phyloP scores from a whole-genome alignment of 2,888 invertebrate species.

The Chironomus tentans region DNA sequence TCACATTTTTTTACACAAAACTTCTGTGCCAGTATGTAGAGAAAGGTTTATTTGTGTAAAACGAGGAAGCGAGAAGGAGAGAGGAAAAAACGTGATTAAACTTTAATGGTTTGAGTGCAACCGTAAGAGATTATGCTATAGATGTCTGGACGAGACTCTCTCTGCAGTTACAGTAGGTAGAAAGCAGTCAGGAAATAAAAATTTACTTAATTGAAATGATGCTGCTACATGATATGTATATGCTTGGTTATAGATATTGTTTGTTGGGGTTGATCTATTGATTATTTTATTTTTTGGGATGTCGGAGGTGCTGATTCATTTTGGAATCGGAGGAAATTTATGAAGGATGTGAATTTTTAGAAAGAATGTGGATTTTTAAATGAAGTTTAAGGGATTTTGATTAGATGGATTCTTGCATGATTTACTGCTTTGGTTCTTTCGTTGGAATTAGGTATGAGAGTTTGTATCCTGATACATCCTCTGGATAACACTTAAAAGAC shows the following conservation, averaged over 20 bases:
- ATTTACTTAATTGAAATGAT: slow-evolving; percentile 24
- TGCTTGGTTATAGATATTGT: not conserved
- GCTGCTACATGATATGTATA: not conserved
- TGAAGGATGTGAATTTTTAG: no score
- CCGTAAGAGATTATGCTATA: slow-evolving; percentile 9
- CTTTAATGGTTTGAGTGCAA: slow-evolving; percentile 12
- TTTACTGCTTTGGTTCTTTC: no score
- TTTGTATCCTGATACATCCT: no score
- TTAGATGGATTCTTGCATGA: no score
- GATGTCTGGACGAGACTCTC: slow-evolving; percentile 16
- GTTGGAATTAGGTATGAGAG: no score
- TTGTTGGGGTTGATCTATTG: no score
- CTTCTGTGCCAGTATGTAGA: not conserved
- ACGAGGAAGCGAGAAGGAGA: not conserved
- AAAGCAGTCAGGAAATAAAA: slow-evolving; percentile 5
- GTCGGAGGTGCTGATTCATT: no score
- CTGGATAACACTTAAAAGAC: no score
- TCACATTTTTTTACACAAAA: not conserved
- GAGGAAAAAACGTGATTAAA: slow-evolving; percentile 21
- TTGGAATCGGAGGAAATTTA: no score
- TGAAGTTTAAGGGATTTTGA: no score
- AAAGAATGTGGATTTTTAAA: no score
- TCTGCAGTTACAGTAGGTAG: not conserved
- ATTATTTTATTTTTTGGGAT: no score
- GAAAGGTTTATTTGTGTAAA: slow-evolving; percentile 24